phyloP scores from a whole-genome alignment of 1,140 invertebrate genomes.

The Littorina saxatilis region DNA sequence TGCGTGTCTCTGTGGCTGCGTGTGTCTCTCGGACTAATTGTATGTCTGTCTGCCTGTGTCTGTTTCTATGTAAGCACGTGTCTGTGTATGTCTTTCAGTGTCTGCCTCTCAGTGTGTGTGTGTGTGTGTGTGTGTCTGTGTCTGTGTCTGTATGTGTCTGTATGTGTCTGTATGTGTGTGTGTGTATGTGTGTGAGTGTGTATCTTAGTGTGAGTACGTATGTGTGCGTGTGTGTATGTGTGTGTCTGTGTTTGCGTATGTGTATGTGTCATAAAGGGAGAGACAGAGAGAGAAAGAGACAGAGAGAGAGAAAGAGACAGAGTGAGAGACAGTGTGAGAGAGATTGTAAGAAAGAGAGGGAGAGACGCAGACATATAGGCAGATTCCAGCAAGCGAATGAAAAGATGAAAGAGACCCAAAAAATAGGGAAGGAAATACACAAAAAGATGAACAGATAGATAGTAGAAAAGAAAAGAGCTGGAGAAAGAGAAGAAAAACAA shows the following conservation, averaged over 20 bases:
- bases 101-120: not conserved
- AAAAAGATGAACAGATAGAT: too few relatives aligned
- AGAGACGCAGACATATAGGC: not conserved
- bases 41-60: slow-evolving; percentile 8
- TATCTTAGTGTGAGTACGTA: not conserved
- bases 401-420: too few relatives aligned
- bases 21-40: not conserved
- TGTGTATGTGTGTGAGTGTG: not conserved
- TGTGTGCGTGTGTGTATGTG: not conserved
- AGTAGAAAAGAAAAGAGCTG: too few relatives aligned
- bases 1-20: not conserved
- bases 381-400: not conserved
- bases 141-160: not conserved
- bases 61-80: not conserved
- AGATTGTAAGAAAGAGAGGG: not conserved
- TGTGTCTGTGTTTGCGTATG: too few relatives aligned
- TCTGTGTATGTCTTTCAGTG: not conserved
- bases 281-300: not conserved
- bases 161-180: not conserved
- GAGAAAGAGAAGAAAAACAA: too few relatives aligned
- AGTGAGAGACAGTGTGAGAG: not conserved
- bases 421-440: not conserved
- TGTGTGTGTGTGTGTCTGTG: not conserved
- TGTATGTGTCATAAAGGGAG: not conserved
- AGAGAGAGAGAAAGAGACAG: not conserved